Evolutionary conservation across 2,888 invertebrate species (phyloP).

Genomic region (Nomada flava): DNA sequence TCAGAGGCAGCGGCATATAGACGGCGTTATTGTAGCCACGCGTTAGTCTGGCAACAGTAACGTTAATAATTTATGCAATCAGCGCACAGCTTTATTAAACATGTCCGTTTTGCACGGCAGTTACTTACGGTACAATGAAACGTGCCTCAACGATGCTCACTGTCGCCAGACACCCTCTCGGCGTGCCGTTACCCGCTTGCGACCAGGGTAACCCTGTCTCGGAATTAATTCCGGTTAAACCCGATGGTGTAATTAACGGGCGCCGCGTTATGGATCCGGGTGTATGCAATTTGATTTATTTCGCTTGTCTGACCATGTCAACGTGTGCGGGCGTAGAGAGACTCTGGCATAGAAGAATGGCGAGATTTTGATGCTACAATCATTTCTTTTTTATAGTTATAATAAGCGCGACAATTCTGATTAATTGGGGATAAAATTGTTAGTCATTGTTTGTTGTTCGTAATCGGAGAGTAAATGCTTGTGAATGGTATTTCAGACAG

Average conservation of each 20-base stretch:
- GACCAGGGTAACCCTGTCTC: conserved; percentile 33
- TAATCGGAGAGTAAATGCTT: too few species aligned
- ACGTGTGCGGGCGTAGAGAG: too few species aligned
- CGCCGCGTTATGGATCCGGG: conserved; percentile 24
- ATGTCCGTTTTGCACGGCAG: conserved; percentile 50
- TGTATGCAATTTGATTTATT: conserved; percentile 48
- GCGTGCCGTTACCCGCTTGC: conserved; percentile 17
- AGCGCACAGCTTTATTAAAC: conserved; percentile 63
- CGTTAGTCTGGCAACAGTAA: conserved; percentile 34
- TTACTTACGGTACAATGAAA: conserved; percentile 49
- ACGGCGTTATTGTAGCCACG: neutral
- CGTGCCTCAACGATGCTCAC: conserved; percentile 29
- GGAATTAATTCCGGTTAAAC: conserved; percentile 54
- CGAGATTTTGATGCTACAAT: neutral
- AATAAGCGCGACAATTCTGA: too few species aligned
- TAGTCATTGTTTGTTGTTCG: too few species aligned
- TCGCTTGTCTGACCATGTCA: conserved; percentile 14
- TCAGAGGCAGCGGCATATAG: neutral
- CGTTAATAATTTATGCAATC: conserved; percentile 70
- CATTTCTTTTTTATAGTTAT: neutral
- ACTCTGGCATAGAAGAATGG: neutral
- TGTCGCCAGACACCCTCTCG: conserved; percentile 32
- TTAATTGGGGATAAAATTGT: too few species aligned
- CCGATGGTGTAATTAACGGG: conserved; percentile 48
- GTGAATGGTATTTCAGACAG: too few species aligned